Evolutionary conservation across 2,888 invertebrate species (phyloP), one percentile per base, ranked within the genome.

Genomic region (Colletes collaris): DNA sequence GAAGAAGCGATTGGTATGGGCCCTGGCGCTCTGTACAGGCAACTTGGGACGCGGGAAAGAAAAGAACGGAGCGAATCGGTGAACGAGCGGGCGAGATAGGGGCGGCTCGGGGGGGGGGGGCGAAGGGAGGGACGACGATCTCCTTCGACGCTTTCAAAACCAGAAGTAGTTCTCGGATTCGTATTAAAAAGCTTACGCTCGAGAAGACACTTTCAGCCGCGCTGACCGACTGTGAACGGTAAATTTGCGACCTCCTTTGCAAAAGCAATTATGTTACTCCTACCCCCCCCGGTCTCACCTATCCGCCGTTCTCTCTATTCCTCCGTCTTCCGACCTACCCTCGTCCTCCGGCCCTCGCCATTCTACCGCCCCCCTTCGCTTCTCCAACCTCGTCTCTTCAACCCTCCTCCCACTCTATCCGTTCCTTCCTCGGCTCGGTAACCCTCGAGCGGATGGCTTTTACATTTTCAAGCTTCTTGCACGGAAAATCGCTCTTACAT

Each of bases 401-500:
- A 7, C 62, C 63, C 35, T 52, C 50, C 69, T 66, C 11, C 46
- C 56, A 40, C 37, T 49, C 71, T 56, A 19, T 53, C 66, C 59
- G 60, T 68, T 52, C 62, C 67, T 59, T 62, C 69, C 65, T 55
- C 60, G 70, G 60, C 65, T 66, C 69, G 76, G 55, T 62, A 82
- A 65, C 74, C 74, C 83, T 75, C 66, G 67, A 79, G 77, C 79
- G 78, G 82, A 76, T 79, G 82, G 86, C 85, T 87, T 87, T 87
- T 83, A 87, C 81, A 87, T 87, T 87, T 87, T 86, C 83, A 83
- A 84, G 79, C 86, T 78, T 69, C 81, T 84, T 86, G 85, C 85
- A 86, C 85, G 86, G 86, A 86, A 89, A 89, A 86, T 88, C 88
- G 86, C 85, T 89, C 88, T 89, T 89, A 86, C 88, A 88, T 89